phyloP scores from a whole-genome alignment of 2,888 invertebrate species.

The Rhagonycha lutea region DNA sequence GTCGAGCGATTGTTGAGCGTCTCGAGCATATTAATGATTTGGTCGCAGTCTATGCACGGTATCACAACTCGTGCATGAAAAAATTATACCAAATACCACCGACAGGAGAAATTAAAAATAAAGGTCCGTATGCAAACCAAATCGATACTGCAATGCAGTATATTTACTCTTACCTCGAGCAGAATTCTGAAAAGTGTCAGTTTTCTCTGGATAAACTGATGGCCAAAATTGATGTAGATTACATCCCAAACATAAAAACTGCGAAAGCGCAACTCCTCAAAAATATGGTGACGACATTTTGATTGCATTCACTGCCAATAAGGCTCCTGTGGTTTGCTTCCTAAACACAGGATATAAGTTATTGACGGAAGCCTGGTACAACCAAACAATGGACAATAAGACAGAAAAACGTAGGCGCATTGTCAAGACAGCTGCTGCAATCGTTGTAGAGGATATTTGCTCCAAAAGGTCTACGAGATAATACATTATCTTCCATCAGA shows the following conservation, averaged over 20 bases:
- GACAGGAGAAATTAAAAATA: background rate
- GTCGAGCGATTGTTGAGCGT: slow-evolving; percentile 22
- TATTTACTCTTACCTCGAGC: background rate
- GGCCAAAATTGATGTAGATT: background rate
- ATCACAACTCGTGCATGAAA: slow-evolving; percentile 12
- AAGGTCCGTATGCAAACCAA: background rate
- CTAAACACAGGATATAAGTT: too few species aligned
- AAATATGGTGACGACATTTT: background rate
- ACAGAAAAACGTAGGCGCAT: too few species aligned
- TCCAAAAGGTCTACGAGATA: too few species aligned
- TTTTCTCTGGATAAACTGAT: background rate
- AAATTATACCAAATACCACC: background rate
- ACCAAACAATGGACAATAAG: too few species aligned
- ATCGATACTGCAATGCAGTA: background rate
- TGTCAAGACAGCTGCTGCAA: too few species aligned
- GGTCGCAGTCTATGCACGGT: slow-evolving; percentile 12
- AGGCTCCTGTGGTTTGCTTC: too few species aligned
- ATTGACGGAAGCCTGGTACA: too few species aligned
- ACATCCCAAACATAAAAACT: background rate
- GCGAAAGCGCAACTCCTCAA: background rate
- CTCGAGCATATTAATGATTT: slow-evolving; percentile 18
- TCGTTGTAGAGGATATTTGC: too few species aligned
- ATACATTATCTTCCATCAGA: too few species aligned
- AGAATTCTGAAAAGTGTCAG: background rate
- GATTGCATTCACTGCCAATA: background rate